Conservation (phyloP, 1,140 invertebrate genomes). For the Anastrepha ludens region DNA sequence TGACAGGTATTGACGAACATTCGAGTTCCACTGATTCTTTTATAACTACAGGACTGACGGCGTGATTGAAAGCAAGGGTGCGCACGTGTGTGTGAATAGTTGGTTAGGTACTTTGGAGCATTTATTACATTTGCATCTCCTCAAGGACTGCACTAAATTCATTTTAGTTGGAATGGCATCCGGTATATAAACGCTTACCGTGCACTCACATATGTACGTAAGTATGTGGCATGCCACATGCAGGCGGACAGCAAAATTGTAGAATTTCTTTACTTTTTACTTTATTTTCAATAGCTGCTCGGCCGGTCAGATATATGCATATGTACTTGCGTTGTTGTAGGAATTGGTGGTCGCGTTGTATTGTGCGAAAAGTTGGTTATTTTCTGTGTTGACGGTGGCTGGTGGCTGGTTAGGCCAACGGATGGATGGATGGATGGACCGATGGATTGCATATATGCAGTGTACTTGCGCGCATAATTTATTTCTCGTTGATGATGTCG, state of each 20-base stretch:
- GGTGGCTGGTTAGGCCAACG: conserved; percentile 22
- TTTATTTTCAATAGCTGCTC: conserved; percentile 4
- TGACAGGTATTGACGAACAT: conserved; percentile 49
- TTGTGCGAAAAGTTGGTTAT: conserved; percentile 45
- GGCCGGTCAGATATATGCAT: neutral
- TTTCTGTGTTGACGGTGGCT: conserved; percentile 1
- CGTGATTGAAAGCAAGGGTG: neutral
- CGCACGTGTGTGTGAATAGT: neutral
- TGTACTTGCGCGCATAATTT: conserved; percentile 50
- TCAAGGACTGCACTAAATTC: conserved; percentile 48
- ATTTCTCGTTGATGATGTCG: conserved; percentile 45
- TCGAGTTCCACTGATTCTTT: conserved; percentile 35
- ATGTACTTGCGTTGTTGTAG: neutral
- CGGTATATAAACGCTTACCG: neutral
- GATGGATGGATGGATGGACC: neutral
- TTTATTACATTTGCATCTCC: conserved; percentile 49
- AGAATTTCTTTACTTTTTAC: conserved; percentile 1
- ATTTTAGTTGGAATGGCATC: conserved; percentile 18
- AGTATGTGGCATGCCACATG: conserved; percentile 7
- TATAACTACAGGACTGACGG: conserved; percentile 14
- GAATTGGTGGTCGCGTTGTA: conserved; percentile 20
- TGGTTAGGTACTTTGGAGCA: neutral
- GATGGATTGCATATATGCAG: conserved; percentile 43
- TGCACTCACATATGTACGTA: neutral
- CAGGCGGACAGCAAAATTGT: conserved; percentile 1